phyloP scores from a whole-genome alignment of 2,888 invertebrate genomes.

The Yponomeuta sedellus region DNA sequence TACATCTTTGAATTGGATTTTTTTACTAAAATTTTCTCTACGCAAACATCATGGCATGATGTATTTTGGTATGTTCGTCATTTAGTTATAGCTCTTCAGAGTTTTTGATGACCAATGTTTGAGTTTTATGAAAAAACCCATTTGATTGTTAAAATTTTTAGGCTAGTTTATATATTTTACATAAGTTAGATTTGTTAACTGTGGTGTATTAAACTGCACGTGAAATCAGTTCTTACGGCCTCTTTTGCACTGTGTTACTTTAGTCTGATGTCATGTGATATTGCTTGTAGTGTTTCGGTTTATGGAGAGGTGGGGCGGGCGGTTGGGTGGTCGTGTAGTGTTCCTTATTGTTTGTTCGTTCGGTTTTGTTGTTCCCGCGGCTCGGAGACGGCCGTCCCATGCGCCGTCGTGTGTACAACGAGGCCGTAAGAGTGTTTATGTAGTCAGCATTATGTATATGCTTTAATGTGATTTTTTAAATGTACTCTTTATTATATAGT shows the following conservation, averaged over 20 bases:
- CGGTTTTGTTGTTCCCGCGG: slow-evolving; percentile 36
- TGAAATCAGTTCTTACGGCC: slow-evolving; percentile 68
- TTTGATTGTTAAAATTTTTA: slow-evolving; percentile 76
- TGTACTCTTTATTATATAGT: slow-evolving; percentile 74
- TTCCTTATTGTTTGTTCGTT: slow-evolving; percentile 63
- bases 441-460: slow-evolving; percentile 78
- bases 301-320: slow-evolving; percentile 26
- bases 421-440: slow-evolving; percentile 71
- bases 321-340: slow-evolving; percentile 30
- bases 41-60: slow-evolving; percentile 73
- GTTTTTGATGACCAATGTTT: slow-evolving; percentile 68
- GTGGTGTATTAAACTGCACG: slow-evolving; percentile 73
- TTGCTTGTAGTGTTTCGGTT: slow-evolving; percentile 31
- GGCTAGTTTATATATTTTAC: slow-evolving; percentile 71
- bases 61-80: slow-evolving; percentile 53
- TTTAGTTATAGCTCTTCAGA: slow-evolving; percentile 75
- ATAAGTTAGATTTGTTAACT: slow-evolving; percentile 76
- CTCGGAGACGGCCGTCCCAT: neutral
- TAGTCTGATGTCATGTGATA: slow-evolving; percentile 73
- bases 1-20: slow-evolving; percentile 66
- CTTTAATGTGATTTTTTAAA: slow-evolving; percentile 78
- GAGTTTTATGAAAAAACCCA: slow-evolving; percentile 56
- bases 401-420: slow-evolving; percentile 35
- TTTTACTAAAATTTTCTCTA: slow-evolving; percentile 53
- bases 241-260: slow-evolving; percentile 61